Conservation (phyloP, 1,140 invertebrate genomes). For the Ptiloglossa arizonensis region DNA sequence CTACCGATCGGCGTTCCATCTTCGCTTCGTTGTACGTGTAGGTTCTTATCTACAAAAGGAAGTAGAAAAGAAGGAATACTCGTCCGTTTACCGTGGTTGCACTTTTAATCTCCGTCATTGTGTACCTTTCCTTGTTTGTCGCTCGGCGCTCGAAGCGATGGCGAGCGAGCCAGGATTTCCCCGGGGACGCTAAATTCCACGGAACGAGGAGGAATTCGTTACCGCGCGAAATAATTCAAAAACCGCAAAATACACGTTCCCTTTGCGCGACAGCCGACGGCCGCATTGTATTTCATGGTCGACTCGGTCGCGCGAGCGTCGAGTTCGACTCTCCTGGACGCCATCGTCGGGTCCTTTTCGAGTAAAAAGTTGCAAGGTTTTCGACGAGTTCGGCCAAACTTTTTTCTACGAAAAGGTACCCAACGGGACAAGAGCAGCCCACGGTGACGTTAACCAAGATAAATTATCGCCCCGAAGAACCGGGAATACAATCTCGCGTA, state of each 20-base stretch:
- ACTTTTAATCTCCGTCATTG: constrained; percentile 42
- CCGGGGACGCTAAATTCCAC: not conserved
- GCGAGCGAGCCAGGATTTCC: constrained; percentile 16
- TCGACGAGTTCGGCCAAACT: not conserved
- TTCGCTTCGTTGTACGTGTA: not conserved
- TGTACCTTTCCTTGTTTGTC: constrained; percentile 29
- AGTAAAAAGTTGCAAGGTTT: not conserved
- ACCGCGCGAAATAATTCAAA: constrained; percentile 13
- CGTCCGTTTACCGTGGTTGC: constrained; percentile 20
- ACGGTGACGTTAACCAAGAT: constrained; percentile 45
- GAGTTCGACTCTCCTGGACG: not conserved
- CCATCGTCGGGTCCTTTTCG: not conserved
- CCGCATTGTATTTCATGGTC: not conserved
- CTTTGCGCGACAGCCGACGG: not conserved
- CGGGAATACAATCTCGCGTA: constrained; percentile 22
- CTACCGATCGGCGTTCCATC: not conserved
- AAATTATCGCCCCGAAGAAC: constrained; percentile 27
- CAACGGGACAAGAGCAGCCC: constrained; percentile 23
- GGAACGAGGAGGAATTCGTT: not conserved
- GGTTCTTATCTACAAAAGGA: not conserved
- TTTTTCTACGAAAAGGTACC: not conserved
- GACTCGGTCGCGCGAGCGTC: not conserved
- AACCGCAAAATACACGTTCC: not conserved
- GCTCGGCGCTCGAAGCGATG: not conserved
- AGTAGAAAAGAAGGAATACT: not conserved